Evolutionary conservation across 2,888 invertebrate species (phyloP).

Genomic region (Dorcus hopei): DNA sequence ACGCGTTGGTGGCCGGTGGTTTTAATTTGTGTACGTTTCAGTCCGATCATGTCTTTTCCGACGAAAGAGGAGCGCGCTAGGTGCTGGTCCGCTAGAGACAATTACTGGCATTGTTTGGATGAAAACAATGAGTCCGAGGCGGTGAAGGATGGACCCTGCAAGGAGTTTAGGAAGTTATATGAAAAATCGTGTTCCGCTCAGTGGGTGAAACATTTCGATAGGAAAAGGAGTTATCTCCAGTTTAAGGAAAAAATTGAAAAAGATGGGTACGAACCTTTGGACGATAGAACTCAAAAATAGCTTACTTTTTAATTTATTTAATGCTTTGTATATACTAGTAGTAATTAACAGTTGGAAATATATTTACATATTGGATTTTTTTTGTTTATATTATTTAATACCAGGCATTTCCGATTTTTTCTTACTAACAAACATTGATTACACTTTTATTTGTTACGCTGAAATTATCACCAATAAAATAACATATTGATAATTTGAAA

Average conservation of each 20-base stretch:
- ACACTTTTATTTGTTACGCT: no score
- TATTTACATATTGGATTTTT: neutral
- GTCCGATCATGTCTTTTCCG: conserved; percentile 69
- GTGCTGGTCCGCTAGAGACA: conserved; percentile 85
- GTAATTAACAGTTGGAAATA: neutral
- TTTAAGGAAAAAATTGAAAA: conserved; percentile 85
- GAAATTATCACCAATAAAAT: no score
- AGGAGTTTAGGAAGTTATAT: conserved; percentile 67
- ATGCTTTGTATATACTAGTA: neutral
- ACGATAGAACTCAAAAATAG: conserved; percentile 44
- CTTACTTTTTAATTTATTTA: conserved; percentile 12
- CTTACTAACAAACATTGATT: no score
- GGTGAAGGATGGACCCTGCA: conserved; percentile 58
- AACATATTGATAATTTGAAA: no score
- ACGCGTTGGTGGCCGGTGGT: neutral
- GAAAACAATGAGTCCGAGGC: conserved; percentile 59
- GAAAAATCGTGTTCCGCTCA: conserved; percentile 76
- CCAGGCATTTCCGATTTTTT: no score
- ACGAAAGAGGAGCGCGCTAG: conserved; percentile 72
- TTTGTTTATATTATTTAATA: neutral
- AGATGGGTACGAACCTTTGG: conserved; percentile 80
- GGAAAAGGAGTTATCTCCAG: conserved; percentile 81
- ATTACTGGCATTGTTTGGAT: conserved; percentile 88
- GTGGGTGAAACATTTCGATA: conserved; percentile 94
- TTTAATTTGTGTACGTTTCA: neutral